Percentiles rank a stretch among this genome's conserved stretches.
phyloP scores from a whole-genome alignment of 1,140 invertebrate genomes.

The Bombus fervidus region DNA sequence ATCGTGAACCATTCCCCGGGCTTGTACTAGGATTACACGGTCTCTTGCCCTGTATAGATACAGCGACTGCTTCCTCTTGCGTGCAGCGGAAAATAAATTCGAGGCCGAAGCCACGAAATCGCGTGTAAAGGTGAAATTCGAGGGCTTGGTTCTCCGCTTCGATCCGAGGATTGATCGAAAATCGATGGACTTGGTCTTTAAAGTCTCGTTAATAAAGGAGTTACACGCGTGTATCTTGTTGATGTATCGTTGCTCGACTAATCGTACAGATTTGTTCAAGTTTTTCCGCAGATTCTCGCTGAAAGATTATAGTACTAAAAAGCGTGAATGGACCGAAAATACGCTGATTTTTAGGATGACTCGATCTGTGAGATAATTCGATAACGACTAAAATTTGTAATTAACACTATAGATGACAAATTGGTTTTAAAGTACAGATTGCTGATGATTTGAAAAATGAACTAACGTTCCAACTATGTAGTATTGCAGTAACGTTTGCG shows the following conservation, averaged over 20 bases:
- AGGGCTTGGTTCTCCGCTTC: neutral
- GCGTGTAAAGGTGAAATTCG: neutral
- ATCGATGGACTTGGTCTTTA: neutral
- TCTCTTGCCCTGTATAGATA: no score
- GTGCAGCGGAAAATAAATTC: neutral
- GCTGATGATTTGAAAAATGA: neutral
- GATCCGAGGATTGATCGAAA: neutral
- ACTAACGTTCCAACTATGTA: neutral
- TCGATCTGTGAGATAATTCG: no score
- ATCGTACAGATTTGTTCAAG: neutral
- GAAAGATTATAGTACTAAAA: neutral
- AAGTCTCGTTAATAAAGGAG: neutral
- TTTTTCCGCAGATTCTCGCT: neutral
- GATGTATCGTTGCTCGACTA: neutral
- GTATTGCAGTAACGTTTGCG: neutral
- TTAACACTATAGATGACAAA: no score
- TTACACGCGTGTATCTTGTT: neutral
- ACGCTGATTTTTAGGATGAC: neutral
- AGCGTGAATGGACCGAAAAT: accelerated
- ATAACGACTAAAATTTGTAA: no score
- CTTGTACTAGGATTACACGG: neutral
- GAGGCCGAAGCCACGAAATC: neutral
- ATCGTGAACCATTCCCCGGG: neutral
- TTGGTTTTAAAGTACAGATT: neutral
- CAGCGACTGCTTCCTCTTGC: no score